Percentiles rank a stretch among this genome's conserved stretches.
phyloP scores from a whole-genome alignment of 2,797 vertebrate species.

The Fistularia tabacaria region DNA sequence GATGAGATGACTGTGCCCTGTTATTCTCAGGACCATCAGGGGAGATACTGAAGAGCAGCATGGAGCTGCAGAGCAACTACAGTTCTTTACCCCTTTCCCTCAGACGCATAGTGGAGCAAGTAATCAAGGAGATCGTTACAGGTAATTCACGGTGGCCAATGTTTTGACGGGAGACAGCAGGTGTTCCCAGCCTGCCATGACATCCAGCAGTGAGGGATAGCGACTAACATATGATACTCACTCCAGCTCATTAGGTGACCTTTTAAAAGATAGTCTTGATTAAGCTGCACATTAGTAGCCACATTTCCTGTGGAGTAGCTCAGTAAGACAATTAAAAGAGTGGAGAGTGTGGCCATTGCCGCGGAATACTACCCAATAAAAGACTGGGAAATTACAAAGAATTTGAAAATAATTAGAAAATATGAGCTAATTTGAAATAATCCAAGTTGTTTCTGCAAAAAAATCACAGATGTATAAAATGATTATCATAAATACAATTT shows the following conservation, averaged over 20 bases:
- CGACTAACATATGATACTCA: constrained; percentile 70
- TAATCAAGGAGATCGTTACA: constrained; percentile 23
- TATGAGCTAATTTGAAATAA: too few relatives aligned
- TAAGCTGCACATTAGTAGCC: constrained; percentile 48
- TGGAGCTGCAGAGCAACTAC: too few relatives aligned
- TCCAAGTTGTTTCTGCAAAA: too few relatives aligned
- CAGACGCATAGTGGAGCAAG: constrained; percentile 3
- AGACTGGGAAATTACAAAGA: too few relatives aligned
- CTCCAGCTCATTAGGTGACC: constrained; percentile 66
- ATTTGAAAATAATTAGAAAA: too few relatives aligned
- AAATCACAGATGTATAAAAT: too few relatives aligned
- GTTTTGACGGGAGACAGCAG: constrained; percentile 65
- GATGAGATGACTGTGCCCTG: too few relatives aligned
- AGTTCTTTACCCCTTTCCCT: not conserved
- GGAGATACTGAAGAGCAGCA: too few relatives aligned
- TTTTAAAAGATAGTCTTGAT: constrained; percentile 66
- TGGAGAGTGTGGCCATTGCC: too few relatives aligned
- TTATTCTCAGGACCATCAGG: too few relatives aligned
- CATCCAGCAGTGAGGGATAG: constrained; percentile 56
- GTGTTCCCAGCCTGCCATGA: constrained; percentile 38
- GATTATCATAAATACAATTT: too few relatives aligned
- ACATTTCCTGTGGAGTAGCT: constrained; percentile 33
- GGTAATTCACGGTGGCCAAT: constrained; percentile 59
- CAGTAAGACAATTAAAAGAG: constrained; percentile 5
- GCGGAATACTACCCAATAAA: too few relatives aligned